Base-by-base conservation (phyloP, 92 coral and sea anemone species). In the Palythoa grandiflora region DNA sequence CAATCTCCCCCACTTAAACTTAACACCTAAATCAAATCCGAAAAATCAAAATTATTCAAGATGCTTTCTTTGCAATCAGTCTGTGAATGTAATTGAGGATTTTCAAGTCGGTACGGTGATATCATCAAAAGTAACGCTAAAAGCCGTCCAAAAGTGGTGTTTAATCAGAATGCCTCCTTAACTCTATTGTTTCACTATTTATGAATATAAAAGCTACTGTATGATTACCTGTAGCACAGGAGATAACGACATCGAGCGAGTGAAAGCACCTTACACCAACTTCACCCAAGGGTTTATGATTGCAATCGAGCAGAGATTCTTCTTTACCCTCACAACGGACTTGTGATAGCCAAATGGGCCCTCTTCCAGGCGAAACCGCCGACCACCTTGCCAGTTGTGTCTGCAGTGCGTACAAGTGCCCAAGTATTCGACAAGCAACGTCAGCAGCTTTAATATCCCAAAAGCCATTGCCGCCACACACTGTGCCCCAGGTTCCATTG, bases 401-500 rank as follows among this genome's bases (percentile, higher is more conserved):
- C 52, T 65, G 38, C 20, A 65, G 21, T 20, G 86, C 86, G 9
- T 65, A 59, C 61, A 53, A 28, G 8, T 66, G 86, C 3, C 86
- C 75, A 10, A 81, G 71, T 75, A 81, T 81, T 66, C 75, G 75
- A 63, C 86, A 81, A 35, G 75, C 63, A 55, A 81, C 86, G 63
- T 81, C 61, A 12, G 86, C 57, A 40, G 86, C 86, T 1, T 81
- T 81, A 13, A 81, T 48, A 68, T 81, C 75, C 86, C 86, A 81
- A 63, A 40, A 47, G 39, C 86, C 86, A 63, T 19, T 9, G 60
- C 86, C 86, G 53, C 75, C 74, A 19, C 86, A 81, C 44, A 63
- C 86, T 81, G 86, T 81, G 38, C 86, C 86, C 86, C 86, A 81
- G 86, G 86, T 81, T 40, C 57, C 75, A 53, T 81, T 66, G 60